Evolutionary conservation across 2,888 invertebrate species (phyloP).

Genomic region (Drosophila maculinotata): DNA sequence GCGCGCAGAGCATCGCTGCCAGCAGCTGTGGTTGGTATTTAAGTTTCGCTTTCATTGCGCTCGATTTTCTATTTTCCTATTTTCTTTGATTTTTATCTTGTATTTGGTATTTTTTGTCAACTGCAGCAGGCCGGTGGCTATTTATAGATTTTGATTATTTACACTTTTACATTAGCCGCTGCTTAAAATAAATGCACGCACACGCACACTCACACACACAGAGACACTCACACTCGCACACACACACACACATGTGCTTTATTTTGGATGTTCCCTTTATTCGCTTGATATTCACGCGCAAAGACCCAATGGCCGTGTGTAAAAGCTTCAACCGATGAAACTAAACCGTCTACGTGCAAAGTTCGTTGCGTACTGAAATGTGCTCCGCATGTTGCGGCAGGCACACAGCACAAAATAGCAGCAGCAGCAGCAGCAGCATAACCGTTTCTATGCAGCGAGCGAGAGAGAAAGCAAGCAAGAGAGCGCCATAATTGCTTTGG

Average conservation of each 20-base stretch:
- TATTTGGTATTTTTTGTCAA: slow-evolving; percentile 26
- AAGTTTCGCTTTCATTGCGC: slow-evolving; percentile 68
- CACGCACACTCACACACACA: slow-evolving; percentile 39
- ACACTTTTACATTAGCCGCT: slow-evolving; percentile 71
- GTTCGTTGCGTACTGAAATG: slow-evolving; percentile 74
- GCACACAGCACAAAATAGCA: slow-evolving; percentile 35
- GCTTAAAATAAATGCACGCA: slow-evolving; percentile 73
- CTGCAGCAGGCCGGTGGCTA: slow-evolving; percentile 53
- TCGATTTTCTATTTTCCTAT: slow-evolving; percentile 16
- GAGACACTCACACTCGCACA: slow-evolving; percentile 22
- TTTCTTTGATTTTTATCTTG: slow-evolving; percentile 2
- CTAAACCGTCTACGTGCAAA: slow-evolving; percentile 65
- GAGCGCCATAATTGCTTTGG: slow-evolving; percentile 3
- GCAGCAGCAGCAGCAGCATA: slow-evolving; percentile 7
- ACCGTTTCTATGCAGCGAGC: slow-evolving; percentile 40
- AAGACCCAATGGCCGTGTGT: slow-evolving; percentile 1
- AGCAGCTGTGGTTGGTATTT: slow-evolving; percentile 50
- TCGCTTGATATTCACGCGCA: slow-evolving; percentile 49
- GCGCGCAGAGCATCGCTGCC: slow-evolving; percentile 35
- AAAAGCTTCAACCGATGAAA: slow-evolving; percentile 1
- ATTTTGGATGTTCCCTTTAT: slow-evolving; percentile 66
- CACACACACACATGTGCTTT: slow-evolving; percentile 41
- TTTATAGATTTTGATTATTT: slow-evolving; percentile 49
- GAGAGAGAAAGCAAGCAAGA: background rate
- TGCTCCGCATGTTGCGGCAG: slow-evolving; percentile 65